These are phyloP conservation scores for Rhinolophus ferrumequinum DNA, from an alignment of 2,113 vertebrate genomes.

Conservation along the genomic window DNA sequence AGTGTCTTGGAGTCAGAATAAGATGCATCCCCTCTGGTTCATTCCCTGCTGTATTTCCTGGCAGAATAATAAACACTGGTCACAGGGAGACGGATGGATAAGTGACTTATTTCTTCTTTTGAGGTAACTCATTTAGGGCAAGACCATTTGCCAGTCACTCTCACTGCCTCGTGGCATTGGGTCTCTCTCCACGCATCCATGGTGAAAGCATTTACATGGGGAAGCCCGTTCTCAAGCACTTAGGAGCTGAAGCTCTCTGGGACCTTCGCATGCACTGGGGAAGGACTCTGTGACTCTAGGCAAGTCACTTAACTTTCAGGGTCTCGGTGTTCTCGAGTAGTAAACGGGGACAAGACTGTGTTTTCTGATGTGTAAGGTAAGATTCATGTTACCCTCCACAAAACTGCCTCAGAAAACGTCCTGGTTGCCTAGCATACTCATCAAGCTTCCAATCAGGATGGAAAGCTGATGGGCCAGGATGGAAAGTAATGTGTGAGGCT, in stretches of 20 bases:
- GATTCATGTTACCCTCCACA: background rate
- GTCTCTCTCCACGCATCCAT: background rate
- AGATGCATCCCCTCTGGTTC: background rate
- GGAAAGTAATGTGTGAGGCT: constrained; percentile 53
- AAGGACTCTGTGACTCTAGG: background rate
- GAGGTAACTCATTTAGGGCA: background rate
- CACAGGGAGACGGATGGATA: background rate
- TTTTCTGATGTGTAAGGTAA: constrained; percentile 32
- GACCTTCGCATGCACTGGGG: background rate
- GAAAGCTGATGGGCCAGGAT: background rate
- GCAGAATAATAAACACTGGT: constrained; percentile 2
- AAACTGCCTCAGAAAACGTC: constrained; percentile 42
- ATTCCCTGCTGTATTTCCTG: constrained; percentile 16
- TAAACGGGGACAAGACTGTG: background rate
- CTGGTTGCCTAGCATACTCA: background rate
- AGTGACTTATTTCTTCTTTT: constrained; percentile 41
- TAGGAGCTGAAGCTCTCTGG: background rate
- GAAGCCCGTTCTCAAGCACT: background rate
- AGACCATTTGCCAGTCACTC: constrained; percentile 32
- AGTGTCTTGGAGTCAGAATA: constrained; percentile 30
- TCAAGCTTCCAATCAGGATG: constrained; percentile 17
- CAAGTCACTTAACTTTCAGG: constrained; percentile 35
- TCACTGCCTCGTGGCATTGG: background rate
- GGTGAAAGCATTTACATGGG: background rate
- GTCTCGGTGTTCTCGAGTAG: background rate